Evolutionary conservation across 2,113 vertebrate genomes (phyloP), one percentile per base, ranked within the genome.

Genomic region (Myotis yumanensis): DNA sequence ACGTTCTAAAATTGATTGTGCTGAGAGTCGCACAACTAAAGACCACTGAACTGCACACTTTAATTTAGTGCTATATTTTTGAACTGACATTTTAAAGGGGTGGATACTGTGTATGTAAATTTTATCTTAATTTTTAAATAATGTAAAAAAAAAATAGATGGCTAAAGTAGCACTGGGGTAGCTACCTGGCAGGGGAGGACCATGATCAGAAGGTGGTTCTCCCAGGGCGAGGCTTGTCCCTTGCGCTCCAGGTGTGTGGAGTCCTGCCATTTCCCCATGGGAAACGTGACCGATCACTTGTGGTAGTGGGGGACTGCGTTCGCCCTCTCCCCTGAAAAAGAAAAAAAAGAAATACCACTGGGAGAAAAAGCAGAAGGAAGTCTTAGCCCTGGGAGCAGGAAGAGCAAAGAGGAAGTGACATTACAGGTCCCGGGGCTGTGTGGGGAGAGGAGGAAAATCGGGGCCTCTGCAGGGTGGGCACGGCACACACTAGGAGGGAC

Each of bases 391-490:
- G 72, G 83, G 72, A 54, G 66, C 73, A 14, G 57, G 40, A 57
- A 22, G n/a, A 43, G 10, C 51, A 9, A 35, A 84, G 76, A 66
- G n/a, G 64, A 91, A 82, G 14, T 28, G 72, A 43, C 71, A 20
- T 66, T 52, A 12, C 37, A 79, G 83, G 32, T 22, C 48, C 1
- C 30, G 25, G 9, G 52, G 43, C 51, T 52, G 1, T 85, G 20
- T 25, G 7, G 62, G 35, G 69, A 6, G 25, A 11, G 32, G 43
- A 82, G 48, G 25, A 12, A 7, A 12, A 25, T 9, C 6, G 4
- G 35, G 64, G 20, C 0, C 10, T 25, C 23, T 22, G 40, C 30
- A 11, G 0, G 4, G 71, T 37, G 15, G 18, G 16, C 57, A 48
- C 22, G 2, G 48, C 46, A 12, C 14, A 5, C 0, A 4, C 57